Percentiles rank a stretch among this genome's conserved stretches.
These are phyloP conservation scores for Auanema sp. DNA, from an alignment of 2,888 invertebrate species.

Conservation along the genomic window DNA sequence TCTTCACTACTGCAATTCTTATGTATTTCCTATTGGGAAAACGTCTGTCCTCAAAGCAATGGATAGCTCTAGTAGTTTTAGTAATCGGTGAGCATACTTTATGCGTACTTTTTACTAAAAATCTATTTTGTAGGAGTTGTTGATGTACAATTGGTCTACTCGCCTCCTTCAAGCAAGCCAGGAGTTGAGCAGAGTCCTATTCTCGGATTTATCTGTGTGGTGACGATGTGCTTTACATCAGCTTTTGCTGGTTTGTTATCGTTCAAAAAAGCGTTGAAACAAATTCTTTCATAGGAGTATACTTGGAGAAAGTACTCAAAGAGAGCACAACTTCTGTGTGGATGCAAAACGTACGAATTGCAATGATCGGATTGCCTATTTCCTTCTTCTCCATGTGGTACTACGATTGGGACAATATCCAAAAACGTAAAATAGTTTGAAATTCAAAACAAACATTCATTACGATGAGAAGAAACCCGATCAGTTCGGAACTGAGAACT, in stretches of 20 bases:
- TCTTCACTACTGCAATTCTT: slow-evolving; percentile 69
- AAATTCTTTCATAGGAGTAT: slow-evolving; percentile 75
- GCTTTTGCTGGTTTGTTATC: slow-evolving; percentile 56
- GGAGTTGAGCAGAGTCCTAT: slow-evolving; percentile 48
- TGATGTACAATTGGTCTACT: slow-evolving; percentile 56
- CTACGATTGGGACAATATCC: slow-evolving; percentile 56
- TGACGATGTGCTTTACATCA: slow-evolving; percentile 62
- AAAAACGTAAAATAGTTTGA: slow-evolving; percentile 35
- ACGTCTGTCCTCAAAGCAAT: slow-evolving; percentile 66
- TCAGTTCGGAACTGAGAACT: too few species aligned
- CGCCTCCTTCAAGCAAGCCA: slow-evolving; percentile 47
- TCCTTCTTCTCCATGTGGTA: slow-evolving; percentile 71
- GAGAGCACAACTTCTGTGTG: slow-evolving; percentile 76
- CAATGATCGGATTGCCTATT: slow-evolving; percentile 86
- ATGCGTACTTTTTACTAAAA: too few species aligned
- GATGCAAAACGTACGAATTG: slow-evolving; percentile 97
- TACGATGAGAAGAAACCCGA: slow-evolving; percentile 5
- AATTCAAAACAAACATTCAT: too few species aligned
- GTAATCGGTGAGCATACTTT: slow-evolving; percentile 61
- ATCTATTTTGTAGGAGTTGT: slow-evolving; percentile 31
- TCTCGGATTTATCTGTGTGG: slow-evolving; percentile 55
- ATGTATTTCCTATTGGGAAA: slow-evolving; percentile 67
- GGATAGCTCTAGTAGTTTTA: slow-evolving; percentile 67
- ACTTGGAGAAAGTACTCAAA: slow-evolving; percentile 95
- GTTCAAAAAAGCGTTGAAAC: neutral